A percentile compares a stretch with the other conserved stretches of the same genome.
Evolutionary conservation across 2,113 vertebrate species (phyloP).

Genomic region (Loxodonta africana): DNA sequence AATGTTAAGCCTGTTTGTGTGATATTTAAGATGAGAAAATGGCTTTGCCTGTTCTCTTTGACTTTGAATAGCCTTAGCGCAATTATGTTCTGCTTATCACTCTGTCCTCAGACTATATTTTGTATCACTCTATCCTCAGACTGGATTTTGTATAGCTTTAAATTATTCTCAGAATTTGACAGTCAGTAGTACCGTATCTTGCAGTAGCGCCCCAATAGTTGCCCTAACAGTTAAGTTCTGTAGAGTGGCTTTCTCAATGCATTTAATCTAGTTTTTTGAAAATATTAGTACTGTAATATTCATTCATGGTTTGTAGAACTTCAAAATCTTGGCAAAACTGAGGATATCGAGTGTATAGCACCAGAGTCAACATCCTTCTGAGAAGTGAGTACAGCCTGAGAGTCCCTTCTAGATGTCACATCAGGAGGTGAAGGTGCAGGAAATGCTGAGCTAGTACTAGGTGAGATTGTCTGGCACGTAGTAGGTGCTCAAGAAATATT

Average conservation of each 20-base stretch:
- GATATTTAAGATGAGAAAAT: constrained; percentile 52
- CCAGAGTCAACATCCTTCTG: background rate
- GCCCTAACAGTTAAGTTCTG: background rate
- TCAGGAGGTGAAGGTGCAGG: background rate
- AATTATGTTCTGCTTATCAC: constrained; percentile 16
- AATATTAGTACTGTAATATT: background rate
- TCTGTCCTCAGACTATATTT: background rate
- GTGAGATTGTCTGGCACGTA: background rate
- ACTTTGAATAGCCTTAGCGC: constrained; percentile 26
- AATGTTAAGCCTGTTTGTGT: constrained; percentile 39
- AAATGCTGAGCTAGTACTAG: background rate
- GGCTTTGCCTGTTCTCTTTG: constrained; percentile 13
- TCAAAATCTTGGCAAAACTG: background rate
- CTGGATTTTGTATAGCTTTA: constrained; percentile 34
- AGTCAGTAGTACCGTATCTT: background rate
- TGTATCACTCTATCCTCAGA: background rate
- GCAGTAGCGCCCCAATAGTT: background rate
- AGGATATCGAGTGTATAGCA: background rate
- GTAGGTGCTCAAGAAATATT: background rate
- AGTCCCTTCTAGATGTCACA: background rate
- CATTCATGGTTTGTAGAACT: background rate
- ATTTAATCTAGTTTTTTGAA: constrained; percentile 50
- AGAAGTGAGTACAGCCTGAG: background rate
- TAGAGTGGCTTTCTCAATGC: constrained; percentile 10
- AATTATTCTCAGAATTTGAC: constrained; percentile 30